phyloP scores from a whole-genome alignment of 2,888 invertebrate genomes.

The Melangyna quadrimaculata region DNA sequence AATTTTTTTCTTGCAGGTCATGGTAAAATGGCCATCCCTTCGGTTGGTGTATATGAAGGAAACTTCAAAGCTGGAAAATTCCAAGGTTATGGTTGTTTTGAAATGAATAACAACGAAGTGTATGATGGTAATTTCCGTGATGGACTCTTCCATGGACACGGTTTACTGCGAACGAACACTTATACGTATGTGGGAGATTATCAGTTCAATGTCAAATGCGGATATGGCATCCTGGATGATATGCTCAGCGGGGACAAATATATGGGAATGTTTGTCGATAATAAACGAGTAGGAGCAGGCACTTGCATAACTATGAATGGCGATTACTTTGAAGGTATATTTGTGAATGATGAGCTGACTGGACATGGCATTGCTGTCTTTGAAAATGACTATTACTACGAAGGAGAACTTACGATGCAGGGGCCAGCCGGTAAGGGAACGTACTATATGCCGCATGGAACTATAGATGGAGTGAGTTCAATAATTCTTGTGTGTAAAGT shows the following conservation, averaged over 20 bases:
- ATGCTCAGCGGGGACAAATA: slow-evolving; percentile 93
- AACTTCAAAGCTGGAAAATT: slow-evolving; percentile 86
- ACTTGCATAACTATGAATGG: slow-evolving; percentile 94
- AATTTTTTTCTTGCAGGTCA: slow-evolving; percentile 74
- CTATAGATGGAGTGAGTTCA: slow-evolving; percentile 80
- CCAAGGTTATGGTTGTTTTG: slow-evolving; percentile 87
- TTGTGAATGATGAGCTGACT: slow-evolving; percentile 89
- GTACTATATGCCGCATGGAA: slow-evolving; percentile 89
- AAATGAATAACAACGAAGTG: slow-evolving; percentile 88
- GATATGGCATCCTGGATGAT: slow-evolving; percentile 95
- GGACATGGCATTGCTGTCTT: slow-evolving; percentile 94
- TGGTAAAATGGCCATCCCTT: slow-evolving; percentile 80
- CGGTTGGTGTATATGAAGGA: slow-evolving; percentile 88
- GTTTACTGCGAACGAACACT: slow-evolving; percentile 89
- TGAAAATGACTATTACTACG: slow-evolving; percentile 93
- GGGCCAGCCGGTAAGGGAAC: slow-evolving; percentile 91
- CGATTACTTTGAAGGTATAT: slow-evolving; percentile 94
- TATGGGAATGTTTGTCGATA: slow-evolving; percentile 93
- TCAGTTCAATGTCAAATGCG: slow-evolving; percentile 88
- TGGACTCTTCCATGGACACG: slow-evolving; percentile 92
- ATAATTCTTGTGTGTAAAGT: background rate
- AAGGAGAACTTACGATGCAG: slow-evolving; percentile 92
- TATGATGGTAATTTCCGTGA: slow-evolving; percentile 95
- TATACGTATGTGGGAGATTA: slow-evolving; percentile 96
- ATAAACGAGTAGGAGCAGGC: slow-evolving; percentile 91